Evolutionary conservation across 2,797 vertebrate species (phyloP).

Genomic region (Ispidina lecontei): DNA sequence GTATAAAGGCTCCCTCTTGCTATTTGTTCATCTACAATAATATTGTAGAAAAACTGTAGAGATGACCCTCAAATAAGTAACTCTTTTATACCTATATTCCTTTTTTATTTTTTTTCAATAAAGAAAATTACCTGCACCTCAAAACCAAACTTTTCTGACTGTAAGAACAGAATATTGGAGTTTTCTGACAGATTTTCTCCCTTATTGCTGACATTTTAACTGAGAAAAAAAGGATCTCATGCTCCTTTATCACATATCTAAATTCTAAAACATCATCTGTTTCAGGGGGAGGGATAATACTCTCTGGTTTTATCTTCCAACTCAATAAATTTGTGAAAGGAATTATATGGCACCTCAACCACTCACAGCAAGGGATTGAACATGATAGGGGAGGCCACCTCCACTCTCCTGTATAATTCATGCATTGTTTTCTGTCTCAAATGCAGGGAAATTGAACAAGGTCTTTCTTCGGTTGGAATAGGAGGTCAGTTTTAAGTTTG

Average conservation of each 20-base stretch:
- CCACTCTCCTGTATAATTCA: constrained; percentile 29
- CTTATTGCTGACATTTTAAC: constrained; percentile 32
- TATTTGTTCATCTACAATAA: neutral
- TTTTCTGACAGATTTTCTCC: neutral
- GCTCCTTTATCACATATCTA: constrained; percentile 15
- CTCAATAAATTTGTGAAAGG: neutral
- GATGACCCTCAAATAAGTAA: neutral
- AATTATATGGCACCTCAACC: neutral
- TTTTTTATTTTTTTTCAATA: neutral
- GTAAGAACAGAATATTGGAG: neutral
- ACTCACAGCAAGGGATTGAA: neutral
- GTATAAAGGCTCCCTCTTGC: neutral
- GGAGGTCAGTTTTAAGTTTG: neutral
- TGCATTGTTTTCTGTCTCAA: neutral
- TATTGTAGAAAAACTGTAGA: neutral
- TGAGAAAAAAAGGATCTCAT: neutral
- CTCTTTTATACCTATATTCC: neutral
- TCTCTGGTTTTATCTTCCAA: constrained; percentile 31
- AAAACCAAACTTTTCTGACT: constrained; percentile 7
- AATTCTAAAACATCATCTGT: constrained; percentile 50
- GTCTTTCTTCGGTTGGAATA: accelerated
- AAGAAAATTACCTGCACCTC: neutral
- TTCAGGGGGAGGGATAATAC: constrained; percentile 34
- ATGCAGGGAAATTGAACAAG: neutral
- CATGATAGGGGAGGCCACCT: neutral